Evolutionary conservation across 2,797 vertebrate genomes (phyloP), one percentile per base, ranked within the genome.

Genomic region (Eleutherodactylus coqui): DNA sequence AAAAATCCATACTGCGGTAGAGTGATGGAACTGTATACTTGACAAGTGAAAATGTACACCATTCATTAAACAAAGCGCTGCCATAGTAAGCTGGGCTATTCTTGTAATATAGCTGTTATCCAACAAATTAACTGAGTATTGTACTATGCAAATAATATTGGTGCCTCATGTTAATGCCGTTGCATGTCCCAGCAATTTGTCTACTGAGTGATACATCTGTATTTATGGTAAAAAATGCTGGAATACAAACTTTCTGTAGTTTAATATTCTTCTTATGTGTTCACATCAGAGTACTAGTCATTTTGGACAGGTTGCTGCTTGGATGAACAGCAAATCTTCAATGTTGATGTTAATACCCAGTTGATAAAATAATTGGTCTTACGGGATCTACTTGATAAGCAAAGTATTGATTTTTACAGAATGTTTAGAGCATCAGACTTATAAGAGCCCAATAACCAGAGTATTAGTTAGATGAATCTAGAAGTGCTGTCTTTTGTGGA

Each of bases 371-470:
- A 75, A 47, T 47, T 49, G 72, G 41, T 49, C 72, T 9, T 49
- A 29, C 19, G 45, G 72, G 45, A 75, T 75, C n/a, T 29, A n/a
- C n/a, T 47, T 75, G 13, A 47, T 49, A 27, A 75, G 27, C 27
- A 47, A 47, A 75, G n/a, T 47, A 75, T 75, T 75, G 72, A 75
- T 75, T 75, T 70, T 29, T 75, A 75, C 24, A 19, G 72, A 75
- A 49, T 75, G 41, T 75, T 49, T 45, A 29, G 72, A 8, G n/a
- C 27, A 47, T 45, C 47, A 73, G 19, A 47, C 43, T 24, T 38
- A 41, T 70, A 70, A 70, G 67, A 41, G 21, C 7, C 36, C 34
- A 19, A 38, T 24, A 41, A 70, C 36, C 64, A 24, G 34, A 36
- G 17, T 9, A 38, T 70, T 70, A 70, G 67, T 38, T 21, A 24